These are phyloP conservation scores for Ceramica pisi DNA, from an alignment of 2,888 invertebrate genomes.

Conservation along the genomic window DNA sequence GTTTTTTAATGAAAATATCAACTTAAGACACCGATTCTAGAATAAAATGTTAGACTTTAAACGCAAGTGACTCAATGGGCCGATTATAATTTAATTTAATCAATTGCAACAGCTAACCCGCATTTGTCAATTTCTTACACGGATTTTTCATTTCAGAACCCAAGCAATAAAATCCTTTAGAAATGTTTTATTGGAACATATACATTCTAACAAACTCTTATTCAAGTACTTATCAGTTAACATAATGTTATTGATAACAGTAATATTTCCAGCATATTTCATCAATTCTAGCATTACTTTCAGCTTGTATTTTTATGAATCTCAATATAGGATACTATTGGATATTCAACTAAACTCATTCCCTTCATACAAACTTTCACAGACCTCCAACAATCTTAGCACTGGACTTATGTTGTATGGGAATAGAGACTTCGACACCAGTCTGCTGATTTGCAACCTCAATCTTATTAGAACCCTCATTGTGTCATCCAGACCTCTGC, in stretches of 20 bases:
- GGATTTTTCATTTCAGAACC: background rate
- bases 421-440: slow-evolving; percentile 95
- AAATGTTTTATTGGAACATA: background rate
- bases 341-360: slow-evolving; percentile 93
- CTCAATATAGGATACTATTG: slow-evolving; percentile 28
- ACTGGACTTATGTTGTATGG: slow-evolving; percentile 98
- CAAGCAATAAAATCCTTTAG: background rate
- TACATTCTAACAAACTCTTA: background rate
- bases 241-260: background rate
- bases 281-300: slow-evolving; percentile 26
- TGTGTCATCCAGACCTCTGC: slow-evolving; percentile 93
- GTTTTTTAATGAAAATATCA: background rate
- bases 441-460: slow-evolving; percentile 94
- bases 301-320: slow-evolving; percentile 37
- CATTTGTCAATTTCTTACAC: background rate
- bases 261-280: slow-evolving; percentile 20
- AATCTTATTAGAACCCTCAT: slow-evolving; percentile 96
- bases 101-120: background rate
- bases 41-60: background rate
- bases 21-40: background rate
- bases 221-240: background rate
- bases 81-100: background rate
- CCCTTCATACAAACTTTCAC: slow-evolving; percentile 96
- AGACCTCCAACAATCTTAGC: slow-evolving; percentile 95
- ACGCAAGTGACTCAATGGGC: background rate